Evolutionary conservation across 2,797 vertebrate species (phyloP).

Genomic region (Zalophus californianus): DNA sequence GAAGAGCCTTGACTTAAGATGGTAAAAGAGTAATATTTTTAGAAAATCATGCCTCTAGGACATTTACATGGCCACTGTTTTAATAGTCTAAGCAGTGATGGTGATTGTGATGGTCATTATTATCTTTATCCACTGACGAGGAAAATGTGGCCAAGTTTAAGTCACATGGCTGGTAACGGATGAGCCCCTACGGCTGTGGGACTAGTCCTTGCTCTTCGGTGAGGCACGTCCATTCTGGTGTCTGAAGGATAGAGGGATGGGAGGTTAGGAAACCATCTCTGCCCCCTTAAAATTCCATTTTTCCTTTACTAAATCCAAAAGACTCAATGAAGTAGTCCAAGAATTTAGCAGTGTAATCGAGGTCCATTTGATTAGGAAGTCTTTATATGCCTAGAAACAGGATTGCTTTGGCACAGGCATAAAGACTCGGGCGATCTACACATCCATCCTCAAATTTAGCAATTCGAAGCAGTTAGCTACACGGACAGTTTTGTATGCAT

Average conservation of each 20-base stretch:
- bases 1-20: slow-evolving; percentile 4
- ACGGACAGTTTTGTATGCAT: slow-evolving; percentile 84
- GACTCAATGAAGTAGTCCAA: slow-evolving; percentile 48
- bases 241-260: neutral
- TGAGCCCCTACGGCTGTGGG: neutral
- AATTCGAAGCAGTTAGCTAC: slow-evolving; percentile 81
- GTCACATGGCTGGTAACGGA: neutral
- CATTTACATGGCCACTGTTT: slow-evolving; percentile 19
- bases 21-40: neutral
- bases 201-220: neutral
- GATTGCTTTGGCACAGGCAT: slow-evolving; percentile 70
- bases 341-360: slow-evolving; percentile 34
- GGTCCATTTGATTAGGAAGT: slow-evolving; percentile 73
- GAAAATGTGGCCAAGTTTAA: neutral
- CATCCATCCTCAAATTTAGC: slow-evolving; percentile 82
- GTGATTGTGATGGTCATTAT: neutral
- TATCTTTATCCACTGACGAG: neutral
- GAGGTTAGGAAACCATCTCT: slow-evolving; percentile 33
- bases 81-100: slow-evolving; percentile 38
- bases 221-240: neutral
- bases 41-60: slow-evolving; percentile 53
- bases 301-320: slow-evolving; percentile 56
- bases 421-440: slow-evolving; percentile 71
- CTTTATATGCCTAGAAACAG: slow-evolving; percentile 58
- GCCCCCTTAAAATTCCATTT: slow-evolving; percentile 3